These are phyloP conservation scores for Mormyrus proboscirostris DNA, from an alignment of 2,797 vertebrate genomes.

Conservation along the genomic window DNA sequence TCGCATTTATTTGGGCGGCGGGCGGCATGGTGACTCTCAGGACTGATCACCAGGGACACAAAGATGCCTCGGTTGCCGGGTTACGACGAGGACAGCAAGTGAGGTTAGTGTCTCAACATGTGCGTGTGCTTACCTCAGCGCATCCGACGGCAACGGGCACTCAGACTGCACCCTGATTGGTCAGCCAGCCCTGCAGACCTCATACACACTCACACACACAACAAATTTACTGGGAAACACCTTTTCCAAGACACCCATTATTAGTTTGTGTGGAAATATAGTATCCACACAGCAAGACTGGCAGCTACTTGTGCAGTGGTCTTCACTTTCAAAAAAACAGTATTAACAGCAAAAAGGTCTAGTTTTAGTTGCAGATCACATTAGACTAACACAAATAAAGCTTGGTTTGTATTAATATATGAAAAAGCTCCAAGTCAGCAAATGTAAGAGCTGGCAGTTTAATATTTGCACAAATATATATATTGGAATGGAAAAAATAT, in stretches of 20 bases:
- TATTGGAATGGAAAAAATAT: constrained; percentile 10
- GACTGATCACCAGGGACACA: neutral
- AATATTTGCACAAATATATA: constrained; percentile 4
- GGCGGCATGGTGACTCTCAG: neutral
- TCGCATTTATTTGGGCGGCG: neutral
- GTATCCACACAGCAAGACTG: neutral
- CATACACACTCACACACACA: neutral
- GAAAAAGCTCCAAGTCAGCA: neutral
- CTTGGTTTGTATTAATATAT: neutral
- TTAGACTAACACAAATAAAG: neutral
- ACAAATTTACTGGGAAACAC: neutral
- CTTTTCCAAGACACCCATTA: neutral
- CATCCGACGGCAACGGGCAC: neutral
- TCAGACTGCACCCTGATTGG: neutral
- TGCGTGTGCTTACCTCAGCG: neutral
- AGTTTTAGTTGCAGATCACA: neutral
- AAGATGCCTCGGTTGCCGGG: neutral
- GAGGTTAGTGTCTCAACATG: neutral
- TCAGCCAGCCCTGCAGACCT: neutral
- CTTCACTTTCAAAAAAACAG: neutral
- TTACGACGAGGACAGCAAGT: neutral
- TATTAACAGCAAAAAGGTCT: neutral
- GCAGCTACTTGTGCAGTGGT: neutral
- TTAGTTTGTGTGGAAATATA: neutral
- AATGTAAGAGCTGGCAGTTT: constrained; percentile 1